Evolutionary conservation across 2,888 invertebrate genomes (phyloP).

Genomic region (Tachystola acroxantha): DNA sequence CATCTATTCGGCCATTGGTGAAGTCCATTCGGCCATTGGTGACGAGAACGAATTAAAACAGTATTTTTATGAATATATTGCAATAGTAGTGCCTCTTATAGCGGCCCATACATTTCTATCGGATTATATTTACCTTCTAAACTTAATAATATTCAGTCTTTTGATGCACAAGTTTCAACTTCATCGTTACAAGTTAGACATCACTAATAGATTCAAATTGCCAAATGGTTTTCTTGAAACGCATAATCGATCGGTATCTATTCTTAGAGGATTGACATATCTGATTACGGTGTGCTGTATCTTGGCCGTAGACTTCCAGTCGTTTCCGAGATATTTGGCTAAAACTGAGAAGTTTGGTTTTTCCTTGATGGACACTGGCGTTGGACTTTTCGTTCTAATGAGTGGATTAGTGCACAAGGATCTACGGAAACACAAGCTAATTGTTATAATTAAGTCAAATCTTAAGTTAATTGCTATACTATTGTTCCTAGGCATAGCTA

Average conservation of each 20-base stretch:
- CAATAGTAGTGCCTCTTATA: slow-evolving; percentile 76
- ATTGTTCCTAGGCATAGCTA: slow-evolving; percentile 79
- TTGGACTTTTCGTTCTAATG: slow-evolving; percentile 90
- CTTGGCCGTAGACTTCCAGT: slow-evolving; percentile 94
- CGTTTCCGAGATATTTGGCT: slow-evolving; percentile 90
- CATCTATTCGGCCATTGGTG: slow-evolving; percentile 35
- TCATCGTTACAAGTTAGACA: slow-evolving; percentile 7
- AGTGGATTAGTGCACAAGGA: slow-evolving; percentile 86
- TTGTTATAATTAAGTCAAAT: slow-evolving; percentile 50
- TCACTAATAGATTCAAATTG: slow-evolving; percentile 18
- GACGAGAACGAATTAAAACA: no score
- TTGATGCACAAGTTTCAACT: slow-evolving; percentile 24
- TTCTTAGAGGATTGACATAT: slow-evolving; percentile 83
- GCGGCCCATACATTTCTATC: slow-evolving; percentile 75
- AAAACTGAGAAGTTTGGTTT: slow-evolving; percentile 93
- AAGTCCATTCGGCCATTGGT: no score
- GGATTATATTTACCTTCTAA: slow-evolving; percentile 44
- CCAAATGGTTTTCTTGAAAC: slow-evolving; percentile 29
- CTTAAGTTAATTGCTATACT: slow-evolving; percentile 47
- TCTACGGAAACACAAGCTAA: slow-evolving; percentile 33
- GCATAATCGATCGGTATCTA: slow-evolving; percentile 75
- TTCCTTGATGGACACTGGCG: slow-evolving; percentile 97
- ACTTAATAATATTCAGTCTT: slow-evolving; percentile 34
- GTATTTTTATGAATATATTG: slow-evolving; percentile 73
- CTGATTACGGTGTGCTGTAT: slow-evolving; percentile 89